Evolutionary conservation across 2,797 vertebrate genomes (phyloP).

Genomic region (Cossypha niveicapilla): DNA sequence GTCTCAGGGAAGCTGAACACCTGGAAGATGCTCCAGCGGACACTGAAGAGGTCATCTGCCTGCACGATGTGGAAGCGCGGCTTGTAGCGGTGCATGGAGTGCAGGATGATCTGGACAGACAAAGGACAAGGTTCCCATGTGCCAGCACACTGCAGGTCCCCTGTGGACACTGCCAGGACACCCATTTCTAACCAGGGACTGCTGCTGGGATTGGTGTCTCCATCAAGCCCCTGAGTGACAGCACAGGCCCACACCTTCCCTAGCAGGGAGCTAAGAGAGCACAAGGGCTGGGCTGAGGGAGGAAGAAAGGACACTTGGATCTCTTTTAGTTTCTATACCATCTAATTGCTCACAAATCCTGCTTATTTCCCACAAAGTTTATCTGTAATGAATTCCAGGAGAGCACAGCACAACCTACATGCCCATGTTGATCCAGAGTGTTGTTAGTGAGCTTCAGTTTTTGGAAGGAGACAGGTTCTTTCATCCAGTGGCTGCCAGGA

Average conservation of each 20-base stretch:
- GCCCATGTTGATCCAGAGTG: slow-evolving; percentile 89
- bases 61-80: slow-evolving; percentile 91
- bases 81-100: slow-evolving; percentile 93
- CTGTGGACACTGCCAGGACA: neutral
- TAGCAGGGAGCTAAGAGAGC: neutral
- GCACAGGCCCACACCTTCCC: neutral
- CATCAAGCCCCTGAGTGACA: neutral
- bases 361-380: neutral
- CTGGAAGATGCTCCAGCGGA: slow-evolving; percentile 88
- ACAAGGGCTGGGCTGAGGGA: neutral
- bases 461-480: slow-evolving; percentile 87
- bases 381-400: neutral
- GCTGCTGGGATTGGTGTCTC: neutral
- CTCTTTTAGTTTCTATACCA: neutral
- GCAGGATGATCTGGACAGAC: slow-evolving; percentile 80
- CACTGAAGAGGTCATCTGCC: slow-evolving; percentile 87
- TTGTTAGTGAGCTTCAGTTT: slow-evolving; percentile 95
- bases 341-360: neutral
- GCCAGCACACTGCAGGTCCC: neutral
- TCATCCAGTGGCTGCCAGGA: slow-evolving; percentile 92
- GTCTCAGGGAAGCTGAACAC: slow-evolving; percentile 90
- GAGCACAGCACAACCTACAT: slow-evolving; percentile 72
- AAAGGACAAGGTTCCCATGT: neutral
- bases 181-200: neutral
- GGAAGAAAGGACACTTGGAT: neutral